Percentiles rank a stretch among this genome's conserved stretches.
Conservation (phyloP, 30 jellyfish, hydroid and myxozoan genomes). For the Aurelia sp. region DNA sequence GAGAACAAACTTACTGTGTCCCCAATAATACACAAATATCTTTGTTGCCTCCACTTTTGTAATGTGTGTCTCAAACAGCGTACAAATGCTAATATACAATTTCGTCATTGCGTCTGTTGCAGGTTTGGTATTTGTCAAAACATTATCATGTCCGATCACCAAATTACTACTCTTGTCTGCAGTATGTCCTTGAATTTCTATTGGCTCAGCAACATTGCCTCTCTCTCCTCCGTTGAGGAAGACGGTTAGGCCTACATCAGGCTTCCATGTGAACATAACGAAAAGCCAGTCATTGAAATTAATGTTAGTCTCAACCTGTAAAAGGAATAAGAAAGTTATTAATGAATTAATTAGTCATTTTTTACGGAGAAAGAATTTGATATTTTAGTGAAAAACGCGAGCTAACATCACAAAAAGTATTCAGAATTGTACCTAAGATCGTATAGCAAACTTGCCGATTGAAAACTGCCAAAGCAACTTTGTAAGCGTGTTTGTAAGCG, state of each 20-base stretch:
- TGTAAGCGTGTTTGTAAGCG: too few relatives aligned
- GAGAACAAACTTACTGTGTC: conserved; percentile 80
- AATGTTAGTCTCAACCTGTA: conserved; percentile 73
- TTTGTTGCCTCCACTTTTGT: conserved; percentile 86
- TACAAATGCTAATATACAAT: conserved; percentile 61
- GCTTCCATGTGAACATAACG: conserved; percentile 87
- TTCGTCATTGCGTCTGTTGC: conserved; percentile 37
- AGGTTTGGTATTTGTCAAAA: conserved; percentile 30
- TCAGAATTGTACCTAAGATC: too few relatives aligned
- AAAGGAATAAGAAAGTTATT: background rate
- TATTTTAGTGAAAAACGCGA: too few relatives aligned
- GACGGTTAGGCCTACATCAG: conserved; percentile 85
- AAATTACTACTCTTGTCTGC: conserved; percentile 85
- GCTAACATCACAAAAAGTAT: too few relatives aligned
- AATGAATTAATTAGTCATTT: too few relatives aligned
- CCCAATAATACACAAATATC: conserved; percentile 91
- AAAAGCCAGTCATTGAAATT: conserved; percentile 85
- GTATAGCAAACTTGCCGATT: too few relatives aligned
- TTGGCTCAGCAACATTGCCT: conserved; percentile 67
- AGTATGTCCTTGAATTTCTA: conserved; percentile 80
- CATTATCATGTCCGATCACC: conserved; percentile 76
- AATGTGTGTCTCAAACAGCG: conserved; percentile 78
- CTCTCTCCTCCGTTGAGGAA: conserved; percentile 83
- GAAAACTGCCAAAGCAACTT: too few relatives aligned
- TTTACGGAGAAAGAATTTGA: too few relatives aligned